Percentiles rank a stretch among this genome's conserved stretches.
Evolutionary conservation across 2,888 invertebrate genomes (phyloP).

Genomic region (Holacanthella duospinosa): DNA sequence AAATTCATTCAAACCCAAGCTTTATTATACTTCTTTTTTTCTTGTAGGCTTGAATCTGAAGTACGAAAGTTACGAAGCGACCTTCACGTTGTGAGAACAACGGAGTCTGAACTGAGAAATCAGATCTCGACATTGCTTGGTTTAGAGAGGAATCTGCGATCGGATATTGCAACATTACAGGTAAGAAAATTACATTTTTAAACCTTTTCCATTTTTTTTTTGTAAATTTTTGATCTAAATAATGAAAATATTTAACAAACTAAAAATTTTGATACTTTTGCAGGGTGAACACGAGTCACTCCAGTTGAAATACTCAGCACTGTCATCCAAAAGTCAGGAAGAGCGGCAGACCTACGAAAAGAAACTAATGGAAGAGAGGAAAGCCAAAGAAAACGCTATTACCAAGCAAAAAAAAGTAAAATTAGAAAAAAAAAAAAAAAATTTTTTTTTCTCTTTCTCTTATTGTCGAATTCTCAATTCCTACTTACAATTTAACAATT

Average conservation of each 20-base stretch:
- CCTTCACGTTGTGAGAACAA: slow-evolving; percentile 33
- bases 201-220: neutral
- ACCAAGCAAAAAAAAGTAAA: slow-evolving; percentile 35
- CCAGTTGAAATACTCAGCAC: slow-evolving; percentile 37
- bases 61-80: slow-evolving; percentile 36
- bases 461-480: neutral
- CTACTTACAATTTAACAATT: neutral
- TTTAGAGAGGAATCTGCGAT: slow-evolving; percentile 37
- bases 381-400: slow-evolving; percentile 36
- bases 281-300: slow-evolving; percentile 37
- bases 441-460: neutral
- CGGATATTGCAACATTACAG: slow-evolving; percentile 34
- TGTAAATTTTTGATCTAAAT: neutral
- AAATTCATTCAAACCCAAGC: too few species aligned
- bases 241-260: neutral
- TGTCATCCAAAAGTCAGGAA: slow-evolving; percentile 36
- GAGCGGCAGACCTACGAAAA: slow-evolving; percentile 37
- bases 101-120: slow-evolving; percentile 21
- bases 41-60: slow-evolving; percentile 31
- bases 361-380: slow-evolving; percentile 35
- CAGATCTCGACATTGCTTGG: slow-evolving; percentile 34
- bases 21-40: slow-evolving; percentile 15
- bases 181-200: slow-evolving; percentile 12
- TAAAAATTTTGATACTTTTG: too few species aligned
- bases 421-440: too few species aligned